phyloP scores from a whole-genome alignment of 2,888 invertebrate species.

The Stenchaetothrips biformis region DNA sequence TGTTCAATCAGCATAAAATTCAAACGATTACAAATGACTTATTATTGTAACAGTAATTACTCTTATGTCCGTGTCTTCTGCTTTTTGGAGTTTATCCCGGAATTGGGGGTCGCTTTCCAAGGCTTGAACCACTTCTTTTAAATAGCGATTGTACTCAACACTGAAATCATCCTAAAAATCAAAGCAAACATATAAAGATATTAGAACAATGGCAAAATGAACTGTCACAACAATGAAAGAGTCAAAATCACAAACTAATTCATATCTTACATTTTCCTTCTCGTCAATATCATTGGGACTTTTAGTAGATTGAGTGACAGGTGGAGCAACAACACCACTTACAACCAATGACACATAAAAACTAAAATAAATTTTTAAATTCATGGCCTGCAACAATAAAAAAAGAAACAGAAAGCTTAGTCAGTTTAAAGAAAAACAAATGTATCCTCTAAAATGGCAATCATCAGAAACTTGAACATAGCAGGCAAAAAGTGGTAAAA shows the following conservation, averaged over 20 bases:
- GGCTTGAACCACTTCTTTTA: slow-evolving; percentile 83
- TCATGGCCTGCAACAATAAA: background rate
- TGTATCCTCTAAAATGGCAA: no score
- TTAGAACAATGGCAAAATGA: no score
- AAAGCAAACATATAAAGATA: background rate
- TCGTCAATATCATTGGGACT: background rate
- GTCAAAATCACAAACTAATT: no score
- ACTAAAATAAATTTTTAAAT: background rate
- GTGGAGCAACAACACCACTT: background rate
- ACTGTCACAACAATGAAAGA: no score
- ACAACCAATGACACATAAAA: background rate
- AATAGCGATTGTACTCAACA: slow-evolving; percentile 80
- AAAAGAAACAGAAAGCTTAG: background rate
- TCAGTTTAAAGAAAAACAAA: background rate
- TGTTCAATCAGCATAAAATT: slow-evolving; percentile 28
- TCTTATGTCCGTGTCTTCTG: slow-evolving; percentile 75
- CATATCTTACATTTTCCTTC: background rate
- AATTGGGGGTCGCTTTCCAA: slow-evolving; percentile 86
- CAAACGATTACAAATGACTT: background rate
- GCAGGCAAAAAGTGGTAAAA: no score
- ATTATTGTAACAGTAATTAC: slow-evolving; percentile 49
- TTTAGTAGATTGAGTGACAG: background rate
- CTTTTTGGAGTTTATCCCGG: slow-evolving; percentile 71
- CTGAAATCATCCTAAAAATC: slow-evolving; percentile 37
- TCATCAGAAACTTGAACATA: no score